Evolutionary conservation across 2,797 vertebrate genomes (phyloP), one percentile per base, ranked within the genome.

Genomic region (Xenops minutus): DNA sequence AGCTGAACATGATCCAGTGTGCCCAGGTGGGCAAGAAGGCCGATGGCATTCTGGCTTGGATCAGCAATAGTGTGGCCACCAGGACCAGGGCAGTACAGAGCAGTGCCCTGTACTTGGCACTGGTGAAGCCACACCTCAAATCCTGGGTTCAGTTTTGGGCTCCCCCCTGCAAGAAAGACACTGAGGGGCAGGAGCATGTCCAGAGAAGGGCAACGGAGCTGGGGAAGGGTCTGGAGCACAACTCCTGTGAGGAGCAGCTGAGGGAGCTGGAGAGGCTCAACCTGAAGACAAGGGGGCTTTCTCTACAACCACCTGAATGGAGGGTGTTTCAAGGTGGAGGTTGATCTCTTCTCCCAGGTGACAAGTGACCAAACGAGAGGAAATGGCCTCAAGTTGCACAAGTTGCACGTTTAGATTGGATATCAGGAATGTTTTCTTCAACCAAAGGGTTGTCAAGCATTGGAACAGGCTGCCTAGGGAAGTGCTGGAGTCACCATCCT

Each of bases 151-250:
- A 26, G 4, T 52, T 71, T 9, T 87, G 41, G n/a, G 22, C 13
- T 9, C 4, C 30, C 51, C 36, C 27, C 26, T 36, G 7, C 3
- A 27, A 18, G 19, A 72, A 37, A 0, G 48, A n/a, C 7, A 5
- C 0, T 3, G 49, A 58, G 26, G 8, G 2, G 12, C 34, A 72
- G 43, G 59, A 71, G 3, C 0, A 0, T 14, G 32, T 59, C 39
- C 29, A 67, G 9, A 46, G 39, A 54, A 36, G 22, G 16, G 8
- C n/a, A 49, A 7, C 0, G 0, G 58, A 26, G 22, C 10, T 82
- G 49, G 19, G 24, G 16, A 66, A 21, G 8, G 21, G 20, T n/a
- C 30, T 44, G 5, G 49, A 51, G 36, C 3, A 52, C 27, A 48
- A 9, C 26, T 7, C 2, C 26, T 16, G 3, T 5, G 14, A 29